Conservation (phyloP, 2,797 vertebrate species). For the Tapirus indicus region DNA sequence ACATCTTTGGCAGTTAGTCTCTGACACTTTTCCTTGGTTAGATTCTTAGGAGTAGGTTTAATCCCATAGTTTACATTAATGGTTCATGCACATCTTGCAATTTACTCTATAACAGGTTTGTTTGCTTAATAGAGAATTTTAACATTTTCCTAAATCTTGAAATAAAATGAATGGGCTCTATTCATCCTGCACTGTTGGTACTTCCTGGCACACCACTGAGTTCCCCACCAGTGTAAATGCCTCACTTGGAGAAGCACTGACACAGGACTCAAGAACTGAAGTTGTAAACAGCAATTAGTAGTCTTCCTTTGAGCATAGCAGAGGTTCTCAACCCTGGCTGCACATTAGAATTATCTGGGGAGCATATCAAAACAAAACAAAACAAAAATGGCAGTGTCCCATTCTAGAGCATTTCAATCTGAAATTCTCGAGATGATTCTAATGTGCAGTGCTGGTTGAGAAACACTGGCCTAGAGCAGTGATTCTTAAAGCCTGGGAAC, state of each 20-base stretch:
- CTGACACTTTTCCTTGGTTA: constrained; percentile 16
- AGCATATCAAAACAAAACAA: not conserved
- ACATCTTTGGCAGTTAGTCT: not conserved
- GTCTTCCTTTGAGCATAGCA: not conserved
- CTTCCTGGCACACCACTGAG: not conserved
- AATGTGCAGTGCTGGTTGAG: not conserved
- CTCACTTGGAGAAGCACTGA: not conserved
- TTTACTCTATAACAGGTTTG: not conserved
- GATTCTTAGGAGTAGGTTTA: not conserved
- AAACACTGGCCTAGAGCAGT: not conserved
- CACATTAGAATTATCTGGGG: not conserved
- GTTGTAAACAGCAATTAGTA: not conserved
- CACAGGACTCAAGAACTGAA: not conserved
- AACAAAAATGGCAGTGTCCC: not conserved
- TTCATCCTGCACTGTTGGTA: not conserved
- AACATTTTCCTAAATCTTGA: not conserved
- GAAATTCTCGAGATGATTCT: not conserved
- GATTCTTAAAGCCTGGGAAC: not conserved
- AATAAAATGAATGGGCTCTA: not conserved
- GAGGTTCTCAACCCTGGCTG: not conserved
- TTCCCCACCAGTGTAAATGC: accelerated
- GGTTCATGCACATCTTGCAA: not conserved
- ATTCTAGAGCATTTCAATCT: not conserved
- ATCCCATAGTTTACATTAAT: not conserved
- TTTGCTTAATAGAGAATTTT: not conserved